phyloP scores from a whole-genome alignment of 2,888 invertebrate genomes.

The Pseudococcus jackbeardsleyi region DNA sequence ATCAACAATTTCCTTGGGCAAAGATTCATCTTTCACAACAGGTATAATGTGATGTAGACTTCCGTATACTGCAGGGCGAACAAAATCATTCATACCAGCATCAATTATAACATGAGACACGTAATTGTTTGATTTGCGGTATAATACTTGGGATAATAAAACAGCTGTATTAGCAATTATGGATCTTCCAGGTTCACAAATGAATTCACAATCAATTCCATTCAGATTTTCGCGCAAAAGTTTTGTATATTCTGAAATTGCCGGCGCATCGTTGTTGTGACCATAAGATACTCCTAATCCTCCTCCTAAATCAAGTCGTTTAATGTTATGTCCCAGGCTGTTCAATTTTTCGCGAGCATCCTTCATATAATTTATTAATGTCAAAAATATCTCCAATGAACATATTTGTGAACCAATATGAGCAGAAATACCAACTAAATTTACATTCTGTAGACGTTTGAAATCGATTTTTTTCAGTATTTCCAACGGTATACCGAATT shows the following conservation, averaged over 20 bases:
- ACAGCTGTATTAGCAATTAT: conserved; percentile 47
- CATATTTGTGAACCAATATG: conserved; percentile 56
- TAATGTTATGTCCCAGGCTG: background rate
- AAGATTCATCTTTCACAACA: background rate
- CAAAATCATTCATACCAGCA: conserved; percentile 60
- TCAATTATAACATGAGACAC: conserved; percentile 37
- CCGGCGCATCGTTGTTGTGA: background rate
- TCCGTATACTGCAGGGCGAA: conserved; percentile 47
- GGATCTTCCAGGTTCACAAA: conserved; percentile 58
- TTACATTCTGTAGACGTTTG: background rate
- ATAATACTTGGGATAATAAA: conserved; percentile 46
- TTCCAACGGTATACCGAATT: conserved; percentile 46
- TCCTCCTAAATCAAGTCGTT: conserved; percentile 49
- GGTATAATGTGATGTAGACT: conserved; percentile 53
- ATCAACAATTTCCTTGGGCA: background rate
- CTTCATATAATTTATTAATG: background rate
- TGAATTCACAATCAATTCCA: conserved; percentile 16
- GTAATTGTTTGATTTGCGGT: conserved; percentile 31
- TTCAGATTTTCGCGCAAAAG: background rate
- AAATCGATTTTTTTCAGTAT: conserved; percentile 21
- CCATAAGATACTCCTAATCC: conserved; percentile 54
- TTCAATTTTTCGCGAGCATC: background rate
- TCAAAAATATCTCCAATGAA: background rate
- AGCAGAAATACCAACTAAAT: conserved; percentile 42
- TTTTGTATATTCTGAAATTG: conserved; percentile 35